phyloP scores from a whole-genome alignment of 1,140 invertebrate species.

The Dufourea novaeangliae region DNA sequence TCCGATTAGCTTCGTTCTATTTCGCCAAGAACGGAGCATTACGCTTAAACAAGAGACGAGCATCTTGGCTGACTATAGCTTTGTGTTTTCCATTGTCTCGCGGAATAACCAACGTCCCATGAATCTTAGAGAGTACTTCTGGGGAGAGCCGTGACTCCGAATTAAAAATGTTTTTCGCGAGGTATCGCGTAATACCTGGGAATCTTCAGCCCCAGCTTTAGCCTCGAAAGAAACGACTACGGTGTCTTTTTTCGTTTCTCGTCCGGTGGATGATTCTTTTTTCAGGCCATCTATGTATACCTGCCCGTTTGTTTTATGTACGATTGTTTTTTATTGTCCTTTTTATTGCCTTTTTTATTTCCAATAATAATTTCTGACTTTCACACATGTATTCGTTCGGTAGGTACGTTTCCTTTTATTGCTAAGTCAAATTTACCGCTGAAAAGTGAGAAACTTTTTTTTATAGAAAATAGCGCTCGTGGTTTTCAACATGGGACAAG shows the following conservation, averaged over 20 bases:
- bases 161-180: constrained; percentile 7
- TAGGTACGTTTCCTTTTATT: too few species aligned
- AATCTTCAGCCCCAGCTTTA: background rate
- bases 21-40: background rate
- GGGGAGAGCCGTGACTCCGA: background rate
- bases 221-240: too few species aligned
- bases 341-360: too few species aligned
- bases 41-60: background rate
- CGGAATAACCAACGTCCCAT: background rate
- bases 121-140: background rate
- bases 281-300: too few species aligned
- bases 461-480: too few species aligned
- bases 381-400: too few species aligned
- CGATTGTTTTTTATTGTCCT: too few species aligned
- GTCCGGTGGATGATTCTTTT: background rate
- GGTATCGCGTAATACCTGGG: background rate
- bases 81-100: background rate
- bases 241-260: background rate
- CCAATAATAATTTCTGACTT: too few species aligned
- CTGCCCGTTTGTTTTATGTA: too few species aligned
- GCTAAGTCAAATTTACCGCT: too few species aligned
- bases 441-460: too few species aligned
- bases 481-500: too few species aligned
- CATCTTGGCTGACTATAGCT: background rate
- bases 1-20: background rate